Conservation (phyloP, 2,888 invertebrate genomes). For the Caradrina kadenii region DNA sequence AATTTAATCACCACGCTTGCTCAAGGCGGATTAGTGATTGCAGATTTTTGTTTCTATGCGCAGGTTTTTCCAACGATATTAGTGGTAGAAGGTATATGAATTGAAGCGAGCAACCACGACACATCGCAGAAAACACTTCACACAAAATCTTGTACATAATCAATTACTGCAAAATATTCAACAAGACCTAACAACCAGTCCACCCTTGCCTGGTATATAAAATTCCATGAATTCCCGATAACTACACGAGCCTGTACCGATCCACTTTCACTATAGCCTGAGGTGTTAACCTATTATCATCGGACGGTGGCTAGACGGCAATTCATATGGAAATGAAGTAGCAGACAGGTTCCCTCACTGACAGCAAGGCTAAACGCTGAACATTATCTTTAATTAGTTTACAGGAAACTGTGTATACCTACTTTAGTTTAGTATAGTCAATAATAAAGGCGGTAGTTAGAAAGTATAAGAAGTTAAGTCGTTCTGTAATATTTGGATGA, state of each 20-base stretch:
- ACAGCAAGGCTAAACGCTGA: conserved; percentile 75
- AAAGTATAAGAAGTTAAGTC: conserved; percentile 9
- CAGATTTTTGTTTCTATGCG: too few species aligned
- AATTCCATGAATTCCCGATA: conserved; percentile 51
- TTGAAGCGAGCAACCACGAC: too few species aligned
- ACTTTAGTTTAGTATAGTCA: conserved; percentile 29
- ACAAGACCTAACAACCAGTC: conserved; percentile 15
- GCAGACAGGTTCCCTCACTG: conserved; percentile 69
- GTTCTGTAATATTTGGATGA: neutral
- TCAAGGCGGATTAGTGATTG: too few species aligned
- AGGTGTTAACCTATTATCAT: conserved; percentile 82
- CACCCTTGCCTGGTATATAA: conserved; percentile 27
- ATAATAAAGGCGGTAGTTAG: conserved; percentile 33
- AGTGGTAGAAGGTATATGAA: too few species aligned
- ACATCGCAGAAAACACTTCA: too few species aligned
- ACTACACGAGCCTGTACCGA: conserved; percentile 44
- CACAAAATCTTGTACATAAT: neutral
- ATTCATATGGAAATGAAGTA: conserved; percentile 86
- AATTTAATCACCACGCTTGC: too few species aligned
- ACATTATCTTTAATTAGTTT: conserved; percentile 78
- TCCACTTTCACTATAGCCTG: conserved; percentile 81
- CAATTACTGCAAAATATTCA: conserved; percentile 16
- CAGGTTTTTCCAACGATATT: too few species aligned
- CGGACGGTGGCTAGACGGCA: conserved; percentile 76
- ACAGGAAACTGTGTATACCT: conserved; percentile 75